Evolutionary conservation across 2,888 invertebrate species (phyloP).

Genomic region (Rhimphoctona megacephalus): DNA sequence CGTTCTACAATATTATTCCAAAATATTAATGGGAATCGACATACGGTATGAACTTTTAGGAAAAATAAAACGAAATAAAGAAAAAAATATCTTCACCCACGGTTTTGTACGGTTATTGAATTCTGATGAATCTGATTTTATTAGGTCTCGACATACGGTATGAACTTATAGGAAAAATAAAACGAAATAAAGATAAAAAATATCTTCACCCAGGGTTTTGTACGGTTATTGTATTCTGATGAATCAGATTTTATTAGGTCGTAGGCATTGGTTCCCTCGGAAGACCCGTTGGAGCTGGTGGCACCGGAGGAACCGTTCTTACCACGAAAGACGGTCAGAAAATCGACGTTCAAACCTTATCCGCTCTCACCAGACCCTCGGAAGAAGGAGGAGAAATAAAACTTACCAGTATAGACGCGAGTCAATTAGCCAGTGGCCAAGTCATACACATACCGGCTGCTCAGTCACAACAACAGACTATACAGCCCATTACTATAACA

Average conservation of each 20-base stretch:
- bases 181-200: background rate
- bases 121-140: conserved; percentile 63
- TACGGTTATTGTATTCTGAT: background rate
- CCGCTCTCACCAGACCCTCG: conserved; percentile 79
- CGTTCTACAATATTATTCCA: no score
- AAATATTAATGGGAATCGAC: conserved; percentile 72
- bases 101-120: background rate
- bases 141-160: conserved; percentile 66
- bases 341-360: conserved; percentile 82
- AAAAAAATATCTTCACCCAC: background rate
- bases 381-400: conserved; percentile 80
- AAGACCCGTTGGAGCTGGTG: conserved; percentile 73
- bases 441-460: conserved; percentile 83
- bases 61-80: background rate
- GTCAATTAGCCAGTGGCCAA: conserved; percentile 82
- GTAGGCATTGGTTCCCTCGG: conserved; percentile 81
- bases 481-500: conserved; percentile 90
- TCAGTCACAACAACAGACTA: conserved; percentile 73
- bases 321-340: conserved; percentile 84
- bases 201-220: background rate
- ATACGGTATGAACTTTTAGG: no score
- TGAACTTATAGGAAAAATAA: background rate
- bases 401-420: conserved; percentile 82
- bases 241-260: conserved; percentile 74
- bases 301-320: conserved; percentile 76